Conservation (phyloP, 2,113 vertebrate species). For the Antigone vipio region DNA sequence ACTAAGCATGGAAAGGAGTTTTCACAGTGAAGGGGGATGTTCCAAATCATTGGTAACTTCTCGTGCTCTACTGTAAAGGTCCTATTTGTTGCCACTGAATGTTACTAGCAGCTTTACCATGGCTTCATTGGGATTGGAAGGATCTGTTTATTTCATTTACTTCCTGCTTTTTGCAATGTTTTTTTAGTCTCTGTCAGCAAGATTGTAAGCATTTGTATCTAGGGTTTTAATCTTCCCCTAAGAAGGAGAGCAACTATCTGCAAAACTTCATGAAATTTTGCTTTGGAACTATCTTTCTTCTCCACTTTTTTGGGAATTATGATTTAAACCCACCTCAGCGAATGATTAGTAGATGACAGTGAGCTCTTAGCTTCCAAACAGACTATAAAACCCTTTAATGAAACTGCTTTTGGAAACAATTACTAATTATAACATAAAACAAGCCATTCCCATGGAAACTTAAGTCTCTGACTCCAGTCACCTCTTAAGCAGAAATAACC, state of each 20-base stretch:
- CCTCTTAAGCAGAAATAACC: constrained; percentile 23
- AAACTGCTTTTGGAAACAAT: constrained; percentile 1
- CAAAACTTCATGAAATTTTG: neutral
- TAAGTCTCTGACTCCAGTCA: neutral
- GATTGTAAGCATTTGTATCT: neutral
- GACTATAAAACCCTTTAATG: neutral
- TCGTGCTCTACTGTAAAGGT: neutral
- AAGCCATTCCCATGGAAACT: constrained; percentile 18
- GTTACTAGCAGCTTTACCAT: neutral
- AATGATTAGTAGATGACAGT: neutral
- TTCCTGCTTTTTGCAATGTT: neutral
- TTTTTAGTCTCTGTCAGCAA: neutral
- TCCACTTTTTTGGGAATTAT: neutral
- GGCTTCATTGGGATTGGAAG: neutral
- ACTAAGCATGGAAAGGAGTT: neutral
- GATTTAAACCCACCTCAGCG: neutral
- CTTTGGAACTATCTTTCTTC: neutral
- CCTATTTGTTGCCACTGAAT: neutral
- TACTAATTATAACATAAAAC: neutral
- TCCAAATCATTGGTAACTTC: neutral
- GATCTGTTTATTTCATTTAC: neutral
- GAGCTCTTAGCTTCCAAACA: neutral
- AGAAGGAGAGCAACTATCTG: neutral
- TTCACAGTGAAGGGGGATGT: neutral
- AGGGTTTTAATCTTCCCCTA: neutral